A percentile compares a stretch with the other conserved stretches of the same genome.
Evolutionary conservation across 1,140 invertebrate species (phyloP).

Genomic region (Acromyrmex echinatior): DNA sequence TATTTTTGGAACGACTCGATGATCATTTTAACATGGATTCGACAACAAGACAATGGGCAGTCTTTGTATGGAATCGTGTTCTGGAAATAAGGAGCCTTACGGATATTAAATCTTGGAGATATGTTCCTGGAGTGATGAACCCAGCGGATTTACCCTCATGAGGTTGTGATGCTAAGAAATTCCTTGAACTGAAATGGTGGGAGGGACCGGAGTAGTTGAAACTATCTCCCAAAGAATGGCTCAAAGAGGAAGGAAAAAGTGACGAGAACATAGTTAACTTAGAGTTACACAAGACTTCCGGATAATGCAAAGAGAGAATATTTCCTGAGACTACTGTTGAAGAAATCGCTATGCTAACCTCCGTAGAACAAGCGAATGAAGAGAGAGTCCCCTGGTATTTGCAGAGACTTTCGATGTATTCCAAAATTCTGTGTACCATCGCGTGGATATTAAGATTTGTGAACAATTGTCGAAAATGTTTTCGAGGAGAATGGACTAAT

Average conservation of each 20-base stretch:
- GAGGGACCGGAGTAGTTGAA: constrained; percentile 78
- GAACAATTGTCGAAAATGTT: no score
- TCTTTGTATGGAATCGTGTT: constrained; percentile 57
- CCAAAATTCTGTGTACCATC: no score
- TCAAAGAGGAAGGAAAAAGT: constrained; percentile 3
- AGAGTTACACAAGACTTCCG: constrained; percentile 27
- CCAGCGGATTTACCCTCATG: constrained; percentile 56
- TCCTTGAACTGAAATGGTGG: constrained; percentile 73
- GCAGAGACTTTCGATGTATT: no score
- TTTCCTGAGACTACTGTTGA: no score
- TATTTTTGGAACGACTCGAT: constrained; percentile 63
- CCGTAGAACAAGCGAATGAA: no score
- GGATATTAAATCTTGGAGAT: constrained; percentile 48
- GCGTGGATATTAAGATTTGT: no score
- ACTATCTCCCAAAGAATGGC: constrained; percentile 66
- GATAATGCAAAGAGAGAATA: no score
- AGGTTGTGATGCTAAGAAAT: constrained; percentile 72
- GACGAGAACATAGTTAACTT: constrained; percentile 57
- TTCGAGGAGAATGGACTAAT: no score
- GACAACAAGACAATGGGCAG: neutral
- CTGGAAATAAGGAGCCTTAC: constrained; percentile 49
- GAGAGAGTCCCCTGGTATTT: no score
- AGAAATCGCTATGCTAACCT: no score
- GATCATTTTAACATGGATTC: constrained; percentile 56
- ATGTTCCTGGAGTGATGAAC: constrained; percentile 61